These are phyloP conservation scores for Rhogogaster chlorosoma DNA, from an alignment of 2,888 invertebrate species.

Conservation along the genomic window DNA sequence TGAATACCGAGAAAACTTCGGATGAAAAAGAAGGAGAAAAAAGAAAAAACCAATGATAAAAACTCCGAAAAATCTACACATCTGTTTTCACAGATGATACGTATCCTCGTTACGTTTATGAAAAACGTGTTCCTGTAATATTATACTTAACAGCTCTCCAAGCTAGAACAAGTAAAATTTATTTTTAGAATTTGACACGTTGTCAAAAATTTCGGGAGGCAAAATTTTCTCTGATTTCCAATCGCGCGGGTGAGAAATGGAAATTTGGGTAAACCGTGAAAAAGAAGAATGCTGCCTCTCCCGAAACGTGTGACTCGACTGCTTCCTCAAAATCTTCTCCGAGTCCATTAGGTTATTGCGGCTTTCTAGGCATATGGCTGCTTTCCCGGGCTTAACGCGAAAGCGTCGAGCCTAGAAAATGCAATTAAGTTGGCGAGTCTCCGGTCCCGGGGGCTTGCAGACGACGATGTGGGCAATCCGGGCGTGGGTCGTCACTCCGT, in stretches of 20 bases:
- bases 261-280: not conserved
- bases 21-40: not conserved
- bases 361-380: not conserved
- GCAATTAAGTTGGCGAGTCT: constrained; percentile 26
- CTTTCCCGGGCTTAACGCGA: not conserved
- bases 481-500: constrained; percentile 68
- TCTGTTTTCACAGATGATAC: constrained; percentile 61
- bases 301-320: not conserved
- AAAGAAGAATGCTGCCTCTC: not conserved
- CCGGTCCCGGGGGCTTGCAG: constrained; percentile 54
- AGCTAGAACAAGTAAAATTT: not conserved
- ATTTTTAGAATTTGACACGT: not conserved
- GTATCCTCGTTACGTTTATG: constrained; percentile 55
- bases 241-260: not conserved
- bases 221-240: not conserved
- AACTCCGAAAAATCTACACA: constrained; percentile 51
- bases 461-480: constrained; percentile 65
- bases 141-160: constrained; percentile 37
- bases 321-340: not conserved
- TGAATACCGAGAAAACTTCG: constrained; percentile 61
- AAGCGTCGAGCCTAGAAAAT: constrained; percentile 29
- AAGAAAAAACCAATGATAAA: not conserved
- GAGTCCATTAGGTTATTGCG: not conserved
- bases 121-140: constrained; percentile 50
- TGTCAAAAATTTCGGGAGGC: not conserved